Evolutionary conservation across 2,113 vertebrate genomes (phyloP).

Genomic region (Hemiscyllium ocellatum): DNA sequence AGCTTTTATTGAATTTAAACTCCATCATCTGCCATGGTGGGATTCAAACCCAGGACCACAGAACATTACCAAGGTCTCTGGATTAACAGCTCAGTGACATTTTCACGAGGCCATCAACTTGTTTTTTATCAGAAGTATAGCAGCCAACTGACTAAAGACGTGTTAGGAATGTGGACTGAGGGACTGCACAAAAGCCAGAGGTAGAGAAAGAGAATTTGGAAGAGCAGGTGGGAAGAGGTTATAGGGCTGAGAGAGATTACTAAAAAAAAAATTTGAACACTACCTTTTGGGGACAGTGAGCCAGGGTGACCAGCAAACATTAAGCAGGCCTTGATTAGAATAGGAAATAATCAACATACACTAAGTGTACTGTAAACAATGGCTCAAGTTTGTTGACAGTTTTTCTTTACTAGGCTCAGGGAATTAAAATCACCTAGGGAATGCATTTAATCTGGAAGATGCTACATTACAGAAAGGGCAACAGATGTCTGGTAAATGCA

Average conservation of each 20-base stretch:
- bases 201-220: background rate
- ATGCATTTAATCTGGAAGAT: background rate
- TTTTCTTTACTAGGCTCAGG: background rate
- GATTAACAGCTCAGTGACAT: too few relatives aligned
- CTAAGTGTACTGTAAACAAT: background rate
- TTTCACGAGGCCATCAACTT: too few relatives aligned
- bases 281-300: background rate
- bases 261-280: background rate
- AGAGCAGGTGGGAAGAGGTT: background rate
- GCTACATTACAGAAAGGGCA: background rate
- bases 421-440: background rate
- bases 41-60: too few relatives aligned
- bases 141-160: too few relatives aligned
- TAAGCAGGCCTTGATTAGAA: background rate
- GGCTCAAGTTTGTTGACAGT: background rate
- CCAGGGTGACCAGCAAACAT: background rate
- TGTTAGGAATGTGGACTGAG: too few relatives aligned
- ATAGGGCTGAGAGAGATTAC: background rate
- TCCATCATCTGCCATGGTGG: too few relatives aligned
- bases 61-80: too few relatives aligned
- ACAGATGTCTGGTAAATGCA: constrained; percentile 43
- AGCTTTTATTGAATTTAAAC: too few relatives aligned
- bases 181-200: background rate
- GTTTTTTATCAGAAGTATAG: too few relatives aligned
- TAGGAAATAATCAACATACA: background rate